These are phyloP conservation scores for Aleadryas rufinucha DNA, from an alignment of 2,113 vertebrate genomes.

Conservation along the genomic window DNA sequence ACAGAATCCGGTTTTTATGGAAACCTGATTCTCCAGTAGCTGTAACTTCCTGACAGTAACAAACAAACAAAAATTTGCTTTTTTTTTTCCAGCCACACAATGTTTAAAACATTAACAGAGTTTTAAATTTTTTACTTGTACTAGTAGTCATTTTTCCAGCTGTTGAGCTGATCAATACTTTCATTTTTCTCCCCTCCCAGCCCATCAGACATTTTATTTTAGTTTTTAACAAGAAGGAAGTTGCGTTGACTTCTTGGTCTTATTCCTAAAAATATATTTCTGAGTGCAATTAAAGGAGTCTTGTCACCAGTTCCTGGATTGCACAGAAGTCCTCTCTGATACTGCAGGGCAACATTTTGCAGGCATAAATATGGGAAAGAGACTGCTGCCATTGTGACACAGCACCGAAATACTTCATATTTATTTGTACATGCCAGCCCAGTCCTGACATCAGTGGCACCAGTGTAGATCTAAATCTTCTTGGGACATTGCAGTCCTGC, in stretches of 20 bases:
- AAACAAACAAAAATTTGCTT: background rate
- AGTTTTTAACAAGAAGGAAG: conserved; percentile 18
- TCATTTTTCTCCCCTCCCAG: background rate
- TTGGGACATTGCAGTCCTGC: background rate
- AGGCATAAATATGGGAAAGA: background rate
- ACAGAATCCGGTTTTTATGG: background rate
- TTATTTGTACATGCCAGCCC: conserved; percentile 10
- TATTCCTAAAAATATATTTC: conserved; percentile 48
- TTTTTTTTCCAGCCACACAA: background rate
- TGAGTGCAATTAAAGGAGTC: background rate
- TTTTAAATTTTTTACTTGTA: background rate
- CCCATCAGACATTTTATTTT: conserved; percentile 19
- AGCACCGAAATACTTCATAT: conserved; percentile 1
- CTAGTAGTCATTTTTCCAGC: conserved; percentile 40
- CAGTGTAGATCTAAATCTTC: background rate
- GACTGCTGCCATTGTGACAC: conserved; percentile 3
- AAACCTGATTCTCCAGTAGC: background rate
- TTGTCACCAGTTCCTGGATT: background rate
- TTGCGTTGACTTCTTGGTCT: conserved; percentile 1
- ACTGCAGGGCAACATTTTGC: background rate
- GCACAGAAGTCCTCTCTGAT: conserved; percentile 21
- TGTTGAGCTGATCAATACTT: conserved; percentile 29
- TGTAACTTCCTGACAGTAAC: conserved; percentile 2
- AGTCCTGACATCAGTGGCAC: conserved; percentile 1
- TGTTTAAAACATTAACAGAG: conserved; percentile 16